Base-by-base conservation (phyloP, 2,888 invertebrate genomes). In the Trissolcus brochymenae region DNA sequence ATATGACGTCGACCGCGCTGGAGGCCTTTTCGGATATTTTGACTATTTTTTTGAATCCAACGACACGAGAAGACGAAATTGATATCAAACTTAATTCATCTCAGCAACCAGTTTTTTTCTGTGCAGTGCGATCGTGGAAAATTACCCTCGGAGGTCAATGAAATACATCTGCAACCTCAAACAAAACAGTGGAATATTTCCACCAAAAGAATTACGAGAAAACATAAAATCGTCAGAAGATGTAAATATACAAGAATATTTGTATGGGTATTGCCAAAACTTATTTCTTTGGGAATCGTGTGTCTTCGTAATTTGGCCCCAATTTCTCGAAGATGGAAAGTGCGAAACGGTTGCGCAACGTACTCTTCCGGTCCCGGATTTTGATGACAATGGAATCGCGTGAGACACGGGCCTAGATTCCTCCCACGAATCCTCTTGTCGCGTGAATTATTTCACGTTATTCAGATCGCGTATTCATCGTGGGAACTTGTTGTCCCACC, bases 341-440 rank as follows among this genome's bases (percentile, higher is more conserved):
- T 62, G 61, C 56, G 68, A 66, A 54, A 25, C 13, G 7, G 46
- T 79, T 78, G 78, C 75, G 70, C 61, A 78, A 81, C 57, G 59
- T 0, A 7, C 16, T 56, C 68, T 82, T 83, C 82, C 82, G 80
- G 81, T 72, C n/a, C 11, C 35, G 35, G 35, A 35, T 35, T 35
- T 35, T 35, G 35, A 0, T n/a, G 66, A 76, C 77, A 73, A 78
- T 75, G 49, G 64, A 55, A 59, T 70, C 76, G 60, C 78, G 80
- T 81, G 82, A 72, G 81, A 83, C 72, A 72, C 16, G 21, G 21
- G 16, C 25, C 51, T 50, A 53, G 60, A 64, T 78, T 78, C 77
- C 65, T 84, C 84, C 65, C 82, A 82, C 72, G 79, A 74, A 79
- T 79, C n/a, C n/a, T 60, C 56, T 16, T 16, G 3, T 19, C n/a